phyloP scores from a whole-genome alignment of 2,113 vertebrate genomes.

The Tetrao urogallus region DNA sequence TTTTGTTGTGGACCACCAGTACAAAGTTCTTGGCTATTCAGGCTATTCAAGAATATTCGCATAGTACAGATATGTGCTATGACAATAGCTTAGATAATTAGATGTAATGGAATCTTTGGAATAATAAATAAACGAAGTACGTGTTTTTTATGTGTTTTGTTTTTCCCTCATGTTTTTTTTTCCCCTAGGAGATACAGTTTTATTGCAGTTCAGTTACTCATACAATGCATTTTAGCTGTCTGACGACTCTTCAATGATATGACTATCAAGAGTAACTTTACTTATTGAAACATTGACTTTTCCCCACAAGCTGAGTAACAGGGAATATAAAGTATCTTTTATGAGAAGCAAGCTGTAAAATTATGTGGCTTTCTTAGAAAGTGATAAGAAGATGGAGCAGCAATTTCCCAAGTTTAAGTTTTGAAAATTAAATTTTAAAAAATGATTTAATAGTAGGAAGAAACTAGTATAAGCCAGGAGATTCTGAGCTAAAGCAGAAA shows the following conservation, averaged over 20 bases:
- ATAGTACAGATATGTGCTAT: constrained; percentile 57
- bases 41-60: not conserved
- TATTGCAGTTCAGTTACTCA: constrained; percentile 32
- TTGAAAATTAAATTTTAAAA: constrained; percentile 41
- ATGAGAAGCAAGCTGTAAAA: constrained; percentile 42
- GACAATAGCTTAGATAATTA: constrained; percentile 63
- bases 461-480: constrained; percentile 22
- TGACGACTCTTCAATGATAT: not conserved
- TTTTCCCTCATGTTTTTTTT: not conserved
- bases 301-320: not conserved
- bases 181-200: not conserved
- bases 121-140: not conserved
- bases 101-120: constrained; percentile 60
- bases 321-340: constrained; percentile 5
- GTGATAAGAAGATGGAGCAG: constrained; percentile 27
- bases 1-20: constrained; percentile 6
- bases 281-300: constrained; percentile 24
- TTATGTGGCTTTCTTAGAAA: constrained; percentile 38
- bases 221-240: not conserved
- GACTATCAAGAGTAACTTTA: not conserved
- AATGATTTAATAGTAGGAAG: constrained; percentile 47
- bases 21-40: constrained; percentile 35
- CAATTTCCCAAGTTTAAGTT: constrained; percentile 61
- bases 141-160: too few relatives aligned
- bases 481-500: constrained; percentile 48